Evolutionary conservation across 2,113 vertebrate species (phyloP).

Genomic region (Crotalus viridis): DNA sequence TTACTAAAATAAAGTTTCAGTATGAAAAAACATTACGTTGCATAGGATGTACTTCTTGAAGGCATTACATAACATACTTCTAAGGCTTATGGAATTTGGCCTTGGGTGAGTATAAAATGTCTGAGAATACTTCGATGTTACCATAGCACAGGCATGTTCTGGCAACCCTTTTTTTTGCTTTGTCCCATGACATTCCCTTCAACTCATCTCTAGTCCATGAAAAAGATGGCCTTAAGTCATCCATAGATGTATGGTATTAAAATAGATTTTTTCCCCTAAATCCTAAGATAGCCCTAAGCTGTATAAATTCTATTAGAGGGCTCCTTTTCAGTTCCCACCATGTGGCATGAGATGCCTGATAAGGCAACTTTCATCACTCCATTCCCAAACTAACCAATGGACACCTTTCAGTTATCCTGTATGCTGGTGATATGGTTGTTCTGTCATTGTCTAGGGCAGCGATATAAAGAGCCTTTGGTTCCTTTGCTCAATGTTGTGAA

Average conservation of each 20-base stretch:
- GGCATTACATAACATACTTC: neutral
- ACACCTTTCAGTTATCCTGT: neutral
- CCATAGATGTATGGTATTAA: neutral
- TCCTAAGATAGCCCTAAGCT: neutral
- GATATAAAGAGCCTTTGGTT: neutral
- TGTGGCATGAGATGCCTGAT: neutral
- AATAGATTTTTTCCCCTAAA: neutral
- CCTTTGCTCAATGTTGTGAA: neutral
- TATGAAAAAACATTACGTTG: neutral
- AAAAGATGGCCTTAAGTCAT: neutral
- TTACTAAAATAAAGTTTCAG: neutral
- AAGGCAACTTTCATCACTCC: neutral
- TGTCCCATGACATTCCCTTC: neutral
- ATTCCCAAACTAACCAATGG: neutral
- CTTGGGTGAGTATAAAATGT: neutral
- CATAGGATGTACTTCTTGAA: neutral
- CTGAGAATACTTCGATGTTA: neutral
- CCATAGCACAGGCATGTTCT: neutral
- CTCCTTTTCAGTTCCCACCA: neutral
- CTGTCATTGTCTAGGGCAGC: neutral
- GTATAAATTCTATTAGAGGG: neutral
- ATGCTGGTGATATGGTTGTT: neutral
- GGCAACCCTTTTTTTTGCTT: neutral
- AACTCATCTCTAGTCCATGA: neutral
- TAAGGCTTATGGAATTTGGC: neutral